Base-by-base conservation (phyloP, 2,888 invertebrate genomes). In the Xanthorhoe spadicearia region DNA sequence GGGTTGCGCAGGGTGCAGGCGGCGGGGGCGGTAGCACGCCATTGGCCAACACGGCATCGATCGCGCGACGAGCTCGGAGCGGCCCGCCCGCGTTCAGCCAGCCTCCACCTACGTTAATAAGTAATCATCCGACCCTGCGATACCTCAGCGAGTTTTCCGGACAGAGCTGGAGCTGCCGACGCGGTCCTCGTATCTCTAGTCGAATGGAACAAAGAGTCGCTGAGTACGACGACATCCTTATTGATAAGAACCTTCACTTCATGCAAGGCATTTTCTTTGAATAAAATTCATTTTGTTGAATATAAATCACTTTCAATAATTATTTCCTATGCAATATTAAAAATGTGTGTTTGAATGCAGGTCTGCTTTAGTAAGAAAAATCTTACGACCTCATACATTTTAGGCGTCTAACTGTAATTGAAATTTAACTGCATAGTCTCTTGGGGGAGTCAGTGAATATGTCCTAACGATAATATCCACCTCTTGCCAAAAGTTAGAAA, bases 91-190 rank as follows among this genome's bases (percentile, higher is more conserved):
- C 83, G 87, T 87, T 66, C 88, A 84, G 83, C 89, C 90, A 87
- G 87, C 91, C 93, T 91, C 92, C 92, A 92, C 91, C 93, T 90
- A 92, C 92, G 92, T 92, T 93, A 93, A 93, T 93, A 93, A 93
- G 93, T 92, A 93, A 92, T 93, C 92, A 91, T 91, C 87, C 91
- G 89, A 90, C 89, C 90, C 90, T 86, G 90, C 86, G 87, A 88
- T 90, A 89, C 91, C 92, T 92, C 88, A 86, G 86, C 87, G 86
- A 92, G 88, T 89, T 89, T 91, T 90, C 92, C 91, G 92, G 90
- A 83, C 87, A 82, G 85, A 87, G 84, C 89, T 86, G 88, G 85
- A 88, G 88, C 85, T 87, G 83, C 86, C 81, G 89, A 91, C 90
- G 89, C 86, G 87, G 87, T 84, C 85, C 87, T 87, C 85, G 88